A percentile compares a stretch with the other conserved stretches of the same genome.
phyloP scores from a whole-genome alignment of 2,797 vertebrate species.

The Catharus ustulatus region DNA sequence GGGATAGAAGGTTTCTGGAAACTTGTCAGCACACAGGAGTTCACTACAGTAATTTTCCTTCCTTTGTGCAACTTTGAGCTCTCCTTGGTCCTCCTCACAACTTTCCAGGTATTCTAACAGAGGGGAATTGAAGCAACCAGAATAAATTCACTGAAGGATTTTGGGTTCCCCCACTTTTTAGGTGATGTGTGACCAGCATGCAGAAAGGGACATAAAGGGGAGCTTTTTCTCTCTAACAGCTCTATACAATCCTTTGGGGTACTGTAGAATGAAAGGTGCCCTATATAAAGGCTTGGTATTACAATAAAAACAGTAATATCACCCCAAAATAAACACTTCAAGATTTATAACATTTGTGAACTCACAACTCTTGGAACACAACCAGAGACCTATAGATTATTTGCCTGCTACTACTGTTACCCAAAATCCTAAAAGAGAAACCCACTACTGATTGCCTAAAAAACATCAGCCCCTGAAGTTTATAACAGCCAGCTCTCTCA shows the following conservation, averaged over 20 bases:
- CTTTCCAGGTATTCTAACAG: not conserved
- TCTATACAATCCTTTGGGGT: not conserved
- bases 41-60: not conserved
- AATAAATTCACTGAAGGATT: not conserved
- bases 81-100: not conserved
- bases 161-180: not conserved
- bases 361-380: not conserved
- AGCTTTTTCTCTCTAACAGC: not conserved
- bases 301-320: not conserved
- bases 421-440: not conserved
- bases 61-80: not conserved
- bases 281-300: not conserved
- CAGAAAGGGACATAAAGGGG: not conserved
- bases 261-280: not conserved
- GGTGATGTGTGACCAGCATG: too few relatives aligned
- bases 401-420: not conserved
- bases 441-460: not conserved
- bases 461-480: not conserved
- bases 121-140: not conserved
- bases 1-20: not conserved
- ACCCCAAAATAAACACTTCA: not conserved
- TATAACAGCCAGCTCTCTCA: constrained; percentile 14
- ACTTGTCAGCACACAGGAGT: not conserved
- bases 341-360: not conserved
- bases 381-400: not conserved